phyloP scores from a whole-genome alignment of 2,797 vertebrate genomes.

The Oreochromis mossambicus region DNA sequence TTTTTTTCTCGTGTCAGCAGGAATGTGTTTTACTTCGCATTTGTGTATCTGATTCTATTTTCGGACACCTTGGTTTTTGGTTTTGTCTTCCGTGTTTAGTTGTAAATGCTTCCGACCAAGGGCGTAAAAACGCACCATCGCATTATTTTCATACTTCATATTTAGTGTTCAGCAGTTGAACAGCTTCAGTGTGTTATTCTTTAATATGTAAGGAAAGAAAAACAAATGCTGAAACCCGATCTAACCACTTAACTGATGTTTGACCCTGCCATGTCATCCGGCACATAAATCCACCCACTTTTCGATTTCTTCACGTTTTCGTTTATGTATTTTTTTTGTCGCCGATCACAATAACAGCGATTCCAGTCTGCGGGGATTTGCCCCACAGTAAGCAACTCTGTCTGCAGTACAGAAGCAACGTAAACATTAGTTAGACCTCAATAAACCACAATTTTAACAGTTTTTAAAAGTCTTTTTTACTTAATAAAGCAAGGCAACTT shows the following conservation, averaged over 20 bases:
- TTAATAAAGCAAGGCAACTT: background rate
- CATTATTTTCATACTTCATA: background rate
- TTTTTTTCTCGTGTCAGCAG: slow-evolving; percentile 6
- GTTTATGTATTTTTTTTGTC: background rate
- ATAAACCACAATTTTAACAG: background rate
- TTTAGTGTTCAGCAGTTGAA: background rate
- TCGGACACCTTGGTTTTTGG: background rate
- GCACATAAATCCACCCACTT: background rate
- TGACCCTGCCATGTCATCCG: background rate
- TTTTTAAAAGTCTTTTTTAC: background rate
- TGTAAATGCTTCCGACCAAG: background rate
- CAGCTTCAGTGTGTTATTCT: background rate
- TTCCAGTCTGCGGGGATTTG: background rate
- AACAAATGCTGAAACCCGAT: background rate
- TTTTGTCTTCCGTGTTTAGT: background rate
- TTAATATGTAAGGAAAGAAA: background rate
- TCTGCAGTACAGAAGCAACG: background rate
- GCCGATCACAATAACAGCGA: background rate
- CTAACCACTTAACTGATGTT: background rate
- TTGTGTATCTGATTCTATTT: background rate
- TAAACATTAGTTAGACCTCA: background rate
- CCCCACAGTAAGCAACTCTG: background rate
- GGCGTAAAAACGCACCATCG: background rate
- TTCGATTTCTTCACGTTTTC: background rate
- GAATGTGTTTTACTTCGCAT: background rate